Conservation (phyloP, 2,888 invertebrate species). For the Mechanitis messenoides region DNA sequence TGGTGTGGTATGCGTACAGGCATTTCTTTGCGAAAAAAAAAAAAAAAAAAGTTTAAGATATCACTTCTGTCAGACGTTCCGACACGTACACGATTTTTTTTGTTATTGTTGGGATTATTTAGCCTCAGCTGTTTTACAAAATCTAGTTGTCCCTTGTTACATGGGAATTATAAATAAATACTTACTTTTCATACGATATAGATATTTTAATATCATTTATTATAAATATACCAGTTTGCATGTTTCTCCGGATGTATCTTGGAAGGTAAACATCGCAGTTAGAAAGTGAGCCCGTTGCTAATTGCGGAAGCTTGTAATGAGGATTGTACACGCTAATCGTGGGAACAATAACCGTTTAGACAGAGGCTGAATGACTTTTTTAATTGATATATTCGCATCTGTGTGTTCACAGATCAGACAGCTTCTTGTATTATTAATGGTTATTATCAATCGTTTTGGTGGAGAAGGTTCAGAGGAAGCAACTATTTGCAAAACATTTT, state of each 20-base stretch:
- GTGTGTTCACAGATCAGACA: no score
- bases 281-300: slow-evolving; percentile 49
- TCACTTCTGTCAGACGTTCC: no score
- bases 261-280: slow-evolving; percentile 32
- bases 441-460: background rate
- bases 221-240: background rate
- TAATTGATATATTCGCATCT: slow-evolving; percentile 7
- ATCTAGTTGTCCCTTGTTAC: no score
- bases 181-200: no score
- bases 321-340: slow-evolving; percentile 62
- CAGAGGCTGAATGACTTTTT: slow-evolving; percentile 11
- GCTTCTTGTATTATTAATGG: background rate
- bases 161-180: no score
- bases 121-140: no score
- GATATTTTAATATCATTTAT: no score
- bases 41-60: no score
- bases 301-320: slow-evolving; percentile 69
- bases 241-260: slow-evolving; percentile 8
- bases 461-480: background rate
- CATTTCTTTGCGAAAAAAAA: no score
- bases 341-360: slow-evolving; percentile 37
- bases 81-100: no score
- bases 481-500: background rate
- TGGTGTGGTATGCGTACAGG: no score
- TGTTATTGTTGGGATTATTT: no score